Base-by-base conservation (phyloP, 2,797 vertebrate species). In the Notoglanidium macrostoma region DNA sequence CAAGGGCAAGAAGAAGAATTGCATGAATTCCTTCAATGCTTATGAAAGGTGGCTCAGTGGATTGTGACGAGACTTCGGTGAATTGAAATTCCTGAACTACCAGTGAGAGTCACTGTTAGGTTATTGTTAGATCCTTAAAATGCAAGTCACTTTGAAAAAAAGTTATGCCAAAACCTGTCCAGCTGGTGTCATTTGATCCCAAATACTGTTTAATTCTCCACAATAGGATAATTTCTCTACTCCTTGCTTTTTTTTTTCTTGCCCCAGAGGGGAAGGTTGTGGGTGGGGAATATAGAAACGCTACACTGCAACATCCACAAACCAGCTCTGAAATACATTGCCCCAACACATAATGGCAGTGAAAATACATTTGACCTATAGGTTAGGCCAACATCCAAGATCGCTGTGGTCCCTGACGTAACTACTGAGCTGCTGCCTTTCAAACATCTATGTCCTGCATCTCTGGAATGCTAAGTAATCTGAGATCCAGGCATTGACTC, bases 321-420 rank as follows among this genome's bases (percentile, higher is more conserved):
- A 49, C 12, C 54, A 73, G 67, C 70, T 83, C 51, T n/a, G 15
- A 84, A 67, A 57, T 40, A 61, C 63, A 61, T 57, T 67, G 67
- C 26, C 73, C 51, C 70, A 85, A 26, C 44, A 67, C 51, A 68
- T 65, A 86, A 78, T 68, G 23, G 79, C 85, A 86, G 61, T 49
- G 59, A 76, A 86, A 86, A 40, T 55, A 83, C 51, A 76, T 54
- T 68, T 89, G 76, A 89, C 86, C 83, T 82, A 57, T 57, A 85
- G 59, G 32, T 68, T 40, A 89, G 84, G 86, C 54, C 83, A 74
- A 59, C 82, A 80, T 59, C 67, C 72, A 86, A 40, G 76, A 86
- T 68, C 40, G 2, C 73, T 32, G 35, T 74, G 57, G 70, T 76
- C 83, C 40, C 70, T 85, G 40, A 40, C 26, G 26, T 83, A 65